Evolutionary conservation across 2,797 vertebrate species (phyloP), one percentile per base, ranked within the genome.

Genomic region (Poeciliopsis paucimaculata): DNA sequence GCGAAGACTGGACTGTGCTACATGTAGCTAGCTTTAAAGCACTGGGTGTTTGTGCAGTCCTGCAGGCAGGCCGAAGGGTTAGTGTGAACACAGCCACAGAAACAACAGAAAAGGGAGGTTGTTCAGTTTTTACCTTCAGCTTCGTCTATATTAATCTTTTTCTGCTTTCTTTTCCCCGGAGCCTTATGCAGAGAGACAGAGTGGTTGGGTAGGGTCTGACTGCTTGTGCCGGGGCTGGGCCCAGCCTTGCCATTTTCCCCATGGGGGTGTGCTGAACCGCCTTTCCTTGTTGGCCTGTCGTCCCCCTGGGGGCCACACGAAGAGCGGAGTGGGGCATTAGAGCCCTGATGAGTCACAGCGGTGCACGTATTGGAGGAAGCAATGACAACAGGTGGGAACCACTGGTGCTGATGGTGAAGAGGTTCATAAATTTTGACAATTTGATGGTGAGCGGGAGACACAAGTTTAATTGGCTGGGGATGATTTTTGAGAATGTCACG

Each of bases 131-230:
- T 98, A 99, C 98, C 98, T 98, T 99, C 98, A 91, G 98, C 98
- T 98, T 99, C 98, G 92, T 99, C 98, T 98, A 99, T 97, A 97
- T 99, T 99, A 96, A 99, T 98, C 96, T 98, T 98, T 97, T 98
- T 98, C 97, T 97, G 93, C 95, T 97, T 98, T 97, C 97, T 97
- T 96, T 96, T 97, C 94, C 97, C 98, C 96, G 97, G 97, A 95
- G 96, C 96, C 93, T 94, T 95, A 92, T 91, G 93, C 70, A 92
- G 90, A 92, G 91, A 90, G 86, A 93, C 92, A 89, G 94, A 93
- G 89, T 93, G 90, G 93, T 90, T 92, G 91, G 91, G 87, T 86
- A 93, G 90, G 46, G 91, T 86, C 80, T 87, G 92, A 93, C 91
- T 95, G 96, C 95, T 96, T 95, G 96, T 95, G 96, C 94, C 95